Evolutionary conservation across 2,888 invertebrate species (phyloP), one percentile per base, ranked within the genome.

Genomic region (Leucoma salicis): DNA sequence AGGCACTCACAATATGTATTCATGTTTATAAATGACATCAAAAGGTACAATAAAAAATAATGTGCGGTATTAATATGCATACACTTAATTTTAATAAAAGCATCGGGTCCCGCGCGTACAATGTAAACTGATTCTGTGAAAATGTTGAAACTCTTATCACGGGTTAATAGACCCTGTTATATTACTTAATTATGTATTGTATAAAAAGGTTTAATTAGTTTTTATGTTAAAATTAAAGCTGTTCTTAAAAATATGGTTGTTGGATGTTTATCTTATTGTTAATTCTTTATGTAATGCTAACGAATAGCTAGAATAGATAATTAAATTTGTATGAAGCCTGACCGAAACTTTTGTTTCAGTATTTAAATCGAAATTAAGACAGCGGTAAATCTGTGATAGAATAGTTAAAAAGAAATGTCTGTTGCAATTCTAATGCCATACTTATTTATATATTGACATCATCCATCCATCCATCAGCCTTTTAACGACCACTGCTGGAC

Each of bases 1-100:
- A 49, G 49, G 42, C 38, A 32, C 27, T 39, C 35, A 61, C 68
- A 46, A 63, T n/a, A n/a, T n/a, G 68, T 70, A 73, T 71, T 70
- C n/a, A 70, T 65, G 60, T 52, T 51, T 53, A 61, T 57, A 62
- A 63, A 57, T 48, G 24, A 35, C 52, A 58, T 54, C 53, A 51
- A 51, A 46, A 53, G 32, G 47, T 31, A 35, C 24, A 53, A 43
- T 47, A 55, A 59, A 55, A 49, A 21, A 60, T 46, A 48, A 42
- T 50, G 41, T 29, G 24, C 28, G 36, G 15, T 46, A 36, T 42
- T 33, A 40, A 35, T 16, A 18, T 31, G 38, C 31, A 31, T 35
- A 31, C 40, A 5, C 8, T 36, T 40, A 36, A 50, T 51, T 46
- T 51, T 35, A 51, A 49, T 45, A 58, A 49, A 57, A 57, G 14